Conservation (phyloP, 1,140 invertebrate genomes). For the Achroia grisella region DNA sequence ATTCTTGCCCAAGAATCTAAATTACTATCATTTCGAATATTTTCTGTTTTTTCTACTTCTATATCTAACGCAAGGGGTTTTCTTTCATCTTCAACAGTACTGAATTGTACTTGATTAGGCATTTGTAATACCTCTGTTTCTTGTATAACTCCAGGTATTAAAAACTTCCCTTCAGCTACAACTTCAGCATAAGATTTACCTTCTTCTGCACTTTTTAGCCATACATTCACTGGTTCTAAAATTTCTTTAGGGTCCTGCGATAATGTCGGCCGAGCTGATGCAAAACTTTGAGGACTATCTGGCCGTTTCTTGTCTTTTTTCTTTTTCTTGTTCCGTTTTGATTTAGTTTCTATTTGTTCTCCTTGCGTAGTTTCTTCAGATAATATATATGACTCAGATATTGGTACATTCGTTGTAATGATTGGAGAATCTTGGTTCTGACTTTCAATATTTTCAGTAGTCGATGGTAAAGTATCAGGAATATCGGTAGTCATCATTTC, state of each 20-base stretch:
- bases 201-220: constrained; percentile 61
- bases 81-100: constrained; percentile 3
- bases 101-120: neutral
- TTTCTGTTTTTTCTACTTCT: constrained; percentile 2
- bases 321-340: constrained; percentile 46
- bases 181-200: constrained; percentile 77
- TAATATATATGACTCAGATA: constrained; percentile 4
- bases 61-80: neutral
- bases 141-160: constrained; percentile 2
- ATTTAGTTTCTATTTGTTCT: constrained; percentile 39
- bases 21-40: constrained; percentile 9
- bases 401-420: constrained; percentile 19
- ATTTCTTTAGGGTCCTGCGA: no score
- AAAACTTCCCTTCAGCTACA: constrained; percentile 59
- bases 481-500: no score
- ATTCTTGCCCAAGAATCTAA: constrained; percentile 64
- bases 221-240: constrained; percentile 45
- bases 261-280: neutral
- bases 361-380: constrained; percentile 27
- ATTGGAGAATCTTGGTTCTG: neutral
- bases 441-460: constrained; percentile 21
- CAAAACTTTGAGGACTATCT: constrained; percentile 1
- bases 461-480: constrained; percentile 26
- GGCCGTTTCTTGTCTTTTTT: constrained; percentile 33
- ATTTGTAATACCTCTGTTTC: constrained; percentile 4